Base-by-base conservation (phyloP, 2,113 vertebrate genomes). In the Oryzias melastigma region DNA sequence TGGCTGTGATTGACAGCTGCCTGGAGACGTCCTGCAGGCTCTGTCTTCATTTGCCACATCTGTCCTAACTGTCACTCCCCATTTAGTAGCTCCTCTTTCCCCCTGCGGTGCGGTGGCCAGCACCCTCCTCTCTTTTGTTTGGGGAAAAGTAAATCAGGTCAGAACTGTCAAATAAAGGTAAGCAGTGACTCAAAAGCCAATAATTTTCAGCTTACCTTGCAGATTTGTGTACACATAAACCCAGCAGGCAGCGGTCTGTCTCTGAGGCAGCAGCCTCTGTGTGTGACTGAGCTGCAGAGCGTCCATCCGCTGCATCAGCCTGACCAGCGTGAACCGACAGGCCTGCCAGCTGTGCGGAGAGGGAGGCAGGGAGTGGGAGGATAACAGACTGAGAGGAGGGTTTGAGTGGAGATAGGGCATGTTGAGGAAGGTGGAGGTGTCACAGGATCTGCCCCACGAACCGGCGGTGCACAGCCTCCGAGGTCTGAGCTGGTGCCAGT, bases 1-100 rank as follows among this genome's bases (percentile, higher is more conserved):
- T 75, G 18, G 35, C 55, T 56, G 54, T 76, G 77, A 80, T 58
- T 78, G 84, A 75, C 82, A 78, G 43, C 65, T 73, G 72, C 53
- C 65, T 58, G 18, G 19, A 55, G 57, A 61, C 17, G 8, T 70
- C 43, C 75, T 65, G 47, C 58, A 68, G 65, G 58, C 60, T 81
- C 60, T 4, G 58, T 78, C 75, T 85, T 77, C 68, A 62, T 75
- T 78, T 66, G 55, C 63, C 43, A 48, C 52, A 50, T 62, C 77
- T 72, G 54, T 79, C 65, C 44, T 53, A 52, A 25, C 75, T 78
- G 71, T 80, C 82, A 57, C 67, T 85, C 70, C 73, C 27, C 24
- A 77, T 87, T 80, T 68, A 52, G 60, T 51, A 65, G 54, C 56
- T 24, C 14, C 56, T 78, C 62, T 45, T 58, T 75, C 61, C 63